Evolutionary conservation across 2,888 invertebrate genomes (phyloP), one percentile per base, ranked within the genome.

Genomic region (Xestia xanthographa): DNA sequence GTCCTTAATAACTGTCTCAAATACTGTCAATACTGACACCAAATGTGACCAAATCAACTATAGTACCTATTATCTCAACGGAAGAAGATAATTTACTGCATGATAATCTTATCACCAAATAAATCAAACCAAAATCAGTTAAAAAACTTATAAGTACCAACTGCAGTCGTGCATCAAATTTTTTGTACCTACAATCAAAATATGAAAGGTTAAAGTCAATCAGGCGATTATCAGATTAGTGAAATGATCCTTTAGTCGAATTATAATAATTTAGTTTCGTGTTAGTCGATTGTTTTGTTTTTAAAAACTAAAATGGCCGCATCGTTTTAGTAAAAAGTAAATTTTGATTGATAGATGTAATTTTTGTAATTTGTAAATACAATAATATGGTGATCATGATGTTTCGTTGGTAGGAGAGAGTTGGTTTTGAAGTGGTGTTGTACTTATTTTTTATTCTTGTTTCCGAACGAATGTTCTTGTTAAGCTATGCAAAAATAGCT

Each of bases 201-300:
- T 91, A 90, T 88, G 86, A 88, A 87, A 88, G 88, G 88, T 84
- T 84, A 78, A 5, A 82, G 69, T 87, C 89, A 89, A 91, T 92
- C 90, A 81, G 76, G 72, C 89, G 79, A 93, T 94, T 93, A 93
- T 92, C 93, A 89, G 92, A 93, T 93, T 93, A 94, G 91, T 88
- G 84, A 82, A 87, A 85, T 90, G 89, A 90, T 90, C 90, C 89
- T 91, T 90, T 86, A 85, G 80, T 80, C 79, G 90, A 92, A 94
- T 94, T 93, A 94, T 92, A 84, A 93, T 94, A 93, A 94, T 93
- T 93, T 93, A 86, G 75, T 66, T 79, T 85, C 88, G 86, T 84
- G 87, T 88, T 83, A 83, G 86, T 77, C 79, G 83, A 82, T 86
- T 84, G 76, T 87, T 83, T 88, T 87, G 88, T 87, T 87, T 73